These are phyloP conservation scores for Papilio protenor DNA, from an alignment of 2,888 invertebrate species.

Conservation along the genomic window DNA sequence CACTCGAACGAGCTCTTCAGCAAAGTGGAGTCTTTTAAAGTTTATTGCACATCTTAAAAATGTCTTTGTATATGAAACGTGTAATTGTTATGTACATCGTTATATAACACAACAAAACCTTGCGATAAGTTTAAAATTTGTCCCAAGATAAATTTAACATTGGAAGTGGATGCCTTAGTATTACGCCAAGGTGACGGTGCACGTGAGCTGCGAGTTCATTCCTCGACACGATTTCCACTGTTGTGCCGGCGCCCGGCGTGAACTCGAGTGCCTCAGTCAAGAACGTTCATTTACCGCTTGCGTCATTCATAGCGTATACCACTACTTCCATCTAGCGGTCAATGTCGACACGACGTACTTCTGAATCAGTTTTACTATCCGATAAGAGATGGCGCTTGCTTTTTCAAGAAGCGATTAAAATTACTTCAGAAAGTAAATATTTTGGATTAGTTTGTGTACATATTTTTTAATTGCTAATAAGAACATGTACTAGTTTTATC, in stretches of 20 bases:
- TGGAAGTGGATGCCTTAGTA: slow-evolving; percentile 29
- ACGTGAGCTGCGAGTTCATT: slow-evolving; percentile 55
- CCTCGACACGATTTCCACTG: slow-evolving; percentile 57
- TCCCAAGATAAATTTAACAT: slow-evolving; percentile 29
- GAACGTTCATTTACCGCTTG: slow-evolving; percentile 83
- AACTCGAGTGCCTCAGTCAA: slow-evolving; percentile 80
- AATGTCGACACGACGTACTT: slow-evolving; percentile 77
- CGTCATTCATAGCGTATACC: slow-evolving; percentile 69
- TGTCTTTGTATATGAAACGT: neutral
- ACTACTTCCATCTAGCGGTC: slow-evolving; percentile 82
- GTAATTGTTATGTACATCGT: neutral
- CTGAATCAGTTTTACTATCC: slow-evolving; percentile 57
- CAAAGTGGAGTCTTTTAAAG: neutral
- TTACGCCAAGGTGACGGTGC: slow-evolving; percentile 46
- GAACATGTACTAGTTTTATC: neutral
- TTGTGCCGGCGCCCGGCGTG: slow-evolving; percentile 68
- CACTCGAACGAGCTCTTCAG: neutral
- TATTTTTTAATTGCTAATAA: neutral
- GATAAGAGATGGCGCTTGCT: slow-evolving; percentile 71
- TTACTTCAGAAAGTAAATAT: neutral
- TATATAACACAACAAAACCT: neutral
- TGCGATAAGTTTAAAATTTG: neutral
- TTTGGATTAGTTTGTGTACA: neutral
- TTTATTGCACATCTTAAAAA: neutral
- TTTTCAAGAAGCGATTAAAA: slow-evolving; percentile 33